phyloP scores from a whole-genome alignment of 2,113 vertebrate genomes.

The Gymnogyps californianus region DNA sequence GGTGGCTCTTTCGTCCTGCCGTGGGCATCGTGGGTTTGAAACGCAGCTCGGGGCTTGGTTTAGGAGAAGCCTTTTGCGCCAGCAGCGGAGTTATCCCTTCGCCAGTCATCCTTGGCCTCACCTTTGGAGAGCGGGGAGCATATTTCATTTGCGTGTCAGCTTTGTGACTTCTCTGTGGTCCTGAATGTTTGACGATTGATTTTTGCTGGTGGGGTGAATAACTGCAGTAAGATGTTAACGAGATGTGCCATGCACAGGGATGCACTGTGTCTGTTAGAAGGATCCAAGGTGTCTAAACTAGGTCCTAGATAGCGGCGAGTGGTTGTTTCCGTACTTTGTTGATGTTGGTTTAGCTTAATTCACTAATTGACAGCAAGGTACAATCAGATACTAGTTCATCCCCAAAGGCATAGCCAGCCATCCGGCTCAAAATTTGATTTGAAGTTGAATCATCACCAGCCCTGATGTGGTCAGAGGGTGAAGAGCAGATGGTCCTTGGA shows the following conservation, averaged over 20 bases:
- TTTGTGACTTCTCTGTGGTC: background rate
- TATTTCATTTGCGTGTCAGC: fast-evolving
- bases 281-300: background rate
- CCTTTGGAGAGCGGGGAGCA: background rate
- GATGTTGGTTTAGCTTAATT: background rate
- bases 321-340: background rate
- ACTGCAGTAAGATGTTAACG: fast-evolving
- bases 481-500: background rate
- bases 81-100: background rate
- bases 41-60: background rate
- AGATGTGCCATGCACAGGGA: background rate
- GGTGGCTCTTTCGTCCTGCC: background rate
- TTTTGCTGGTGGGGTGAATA: background rate
- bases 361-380: background rate
- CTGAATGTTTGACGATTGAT: background rate
- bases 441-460: background rate
- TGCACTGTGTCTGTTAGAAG: background rate
- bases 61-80: background rate
- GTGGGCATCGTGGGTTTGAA: background rate
- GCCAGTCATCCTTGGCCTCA: background rate
- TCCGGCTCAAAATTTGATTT: background rate
- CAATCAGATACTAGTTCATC: background rate
- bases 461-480: background rate
- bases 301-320: background rate
- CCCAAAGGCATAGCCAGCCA: background rate